Percentiles rank a stretch among this genome's conserved stretches.
Conservation (phyloP, 1,140 invertebrate species). For the Lordiphosa mommai region DNA sequence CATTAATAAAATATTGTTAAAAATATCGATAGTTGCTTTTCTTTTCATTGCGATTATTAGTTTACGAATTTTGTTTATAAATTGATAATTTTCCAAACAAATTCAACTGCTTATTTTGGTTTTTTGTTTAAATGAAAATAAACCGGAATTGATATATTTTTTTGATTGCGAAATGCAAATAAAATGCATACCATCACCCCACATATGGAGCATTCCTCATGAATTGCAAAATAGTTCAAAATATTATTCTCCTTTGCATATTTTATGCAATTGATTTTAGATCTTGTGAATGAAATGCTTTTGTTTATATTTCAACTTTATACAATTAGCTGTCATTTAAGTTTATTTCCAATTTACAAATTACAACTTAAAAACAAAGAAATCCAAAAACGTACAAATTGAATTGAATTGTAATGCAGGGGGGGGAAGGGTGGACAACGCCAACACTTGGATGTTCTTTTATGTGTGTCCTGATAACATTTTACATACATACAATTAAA, state of each 20-base stretch:
- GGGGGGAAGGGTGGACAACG: background rate
- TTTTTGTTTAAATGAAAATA: no score
- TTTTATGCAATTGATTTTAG: constrained; percentile 14
- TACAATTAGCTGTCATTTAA: constrained; percentile 60
- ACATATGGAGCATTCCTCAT: constrained; percentile 27
- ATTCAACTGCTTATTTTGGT: no score
- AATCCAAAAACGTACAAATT: constrained; percentile 27
- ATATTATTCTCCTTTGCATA: background rate
- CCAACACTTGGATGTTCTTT: constrained; percentile 3
- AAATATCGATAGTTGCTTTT: no score
- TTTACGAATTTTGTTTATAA: no score
- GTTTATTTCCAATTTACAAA: constrained; percentile 52
- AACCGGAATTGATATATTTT: no score
- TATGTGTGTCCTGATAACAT: constrained; percentile 28
- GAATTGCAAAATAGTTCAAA: constrained; percentile 38
- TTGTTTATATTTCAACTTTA: constrained; percentile 48
- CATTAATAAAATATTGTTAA: no score
- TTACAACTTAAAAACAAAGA: constrained; percentile 50
- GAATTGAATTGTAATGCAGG: constrained; percentile 17
- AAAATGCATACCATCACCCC: constrained; percentile 32
- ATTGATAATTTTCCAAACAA: no score
- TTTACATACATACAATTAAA: constrained; percentile 50
- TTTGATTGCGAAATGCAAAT: constrained; percentile 46
- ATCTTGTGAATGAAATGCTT: constrained; percentile 18
- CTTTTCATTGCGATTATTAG: no score